Evolutionary conservation across 1,140 invertebrate genomes (phyloP).

Genomic region (Cheumatopsyche charites): DNA sequence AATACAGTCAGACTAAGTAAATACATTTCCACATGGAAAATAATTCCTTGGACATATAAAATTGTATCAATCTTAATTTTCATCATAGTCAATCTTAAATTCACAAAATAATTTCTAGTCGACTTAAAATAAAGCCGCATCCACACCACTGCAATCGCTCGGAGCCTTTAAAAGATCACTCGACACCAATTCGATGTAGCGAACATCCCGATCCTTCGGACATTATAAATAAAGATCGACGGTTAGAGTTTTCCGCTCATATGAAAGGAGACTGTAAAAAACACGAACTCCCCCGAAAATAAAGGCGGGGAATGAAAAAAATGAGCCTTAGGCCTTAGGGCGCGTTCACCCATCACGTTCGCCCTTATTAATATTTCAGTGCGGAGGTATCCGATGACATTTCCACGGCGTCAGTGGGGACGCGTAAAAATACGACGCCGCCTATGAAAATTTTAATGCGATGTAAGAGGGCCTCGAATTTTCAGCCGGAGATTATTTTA

Average conservation of each 20-base stretch:
- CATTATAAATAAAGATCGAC: constrained; percentile 20
- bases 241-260: background rate
- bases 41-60: too few relatives aligned
- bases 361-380: constrained; percentile 36
- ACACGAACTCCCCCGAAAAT: background rate
- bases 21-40: too few relatives aligned
- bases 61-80: too few relatives aligned
- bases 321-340: background rate
- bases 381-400: constrained; percentile 35
- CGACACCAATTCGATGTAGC: background rate
- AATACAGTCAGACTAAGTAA: too few relatives aligned
- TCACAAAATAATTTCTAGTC: too few relatives aligned
- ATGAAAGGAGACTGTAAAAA: background rate
- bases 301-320: background rate
- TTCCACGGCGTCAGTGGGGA: constrained; percentile 15
- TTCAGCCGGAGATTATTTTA: background rate
- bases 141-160: background rate
- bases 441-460: constrained; percentile 27
- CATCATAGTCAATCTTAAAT: too few relatives aligned
- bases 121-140: too few relatives aligned
- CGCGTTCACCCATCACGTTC: constrained; percentile 31
- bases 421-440: constrained; percentile 27
- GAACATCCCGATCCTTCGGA: background rate
- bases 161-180: background rate
- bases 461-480: background rate